A percentile compares a stretch with the other conserved stretches of the same genome.
Conservation (phyloP, 2,113 vertebrate species). For the Hippocampus zosterae region DNA sequence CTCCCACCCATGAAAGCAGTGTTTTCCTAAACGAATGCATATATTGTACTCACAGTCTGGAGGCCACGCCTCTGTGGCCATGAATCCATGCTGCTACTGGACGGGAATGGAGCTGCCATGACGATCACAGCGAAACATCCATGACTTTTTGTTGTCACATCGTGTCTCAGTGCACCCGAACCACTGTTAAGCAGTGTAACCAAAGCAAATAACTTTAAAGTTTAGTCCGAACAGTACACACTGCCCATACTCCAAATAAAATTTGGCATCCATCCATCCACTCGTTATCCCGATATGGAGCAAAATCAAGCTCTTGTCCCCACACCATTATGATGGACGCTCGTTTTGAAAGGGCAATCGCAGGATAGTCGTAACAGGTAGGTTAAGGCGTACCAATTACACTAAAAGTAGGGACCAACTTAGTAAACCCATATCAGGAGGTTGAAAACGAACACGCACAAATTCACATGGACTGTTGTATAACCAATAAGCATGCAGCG, state of each 20-base stretch:
- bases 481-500: conserved; percentile 51
- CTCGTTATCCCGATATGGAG: too few species aligned
- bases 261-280: neutral
- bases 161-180: conserved; percentile 26
- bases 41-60: conserved; percentile 67
- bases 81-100: conserved; percentile 71
- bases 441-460: conserved; percentile 14
- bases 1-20: neutral
- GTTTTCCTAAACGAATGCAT: neutral
- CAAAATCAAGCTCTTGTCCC: neutral
- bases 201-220: conserved; percentile 14
- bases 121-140: conserved; percentile 52
- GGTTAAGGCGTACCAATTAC: neutral
- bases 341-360: too few species aligned
- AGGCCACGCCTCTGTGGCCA: conserved; percentile 73
- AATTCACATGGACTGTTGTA: conserved; percentile 35
- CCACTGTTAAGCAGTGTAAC: conserved; percentile 14
- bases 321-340: neutral
- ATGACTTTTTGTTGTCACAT: conserved; percentile 32
- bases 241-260: neutral
- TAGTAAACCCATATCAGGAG: neutral
- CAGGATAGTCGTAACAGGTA: neutral
- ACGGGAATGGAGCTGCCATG: conserved; percentile 58
- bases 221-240: neutral
- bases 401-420: neutral